A percentile compares a stretch with the other conserved stretches of the same genome.
Evolutionary conservation across 2,888 invertebrate genomes (phyloP).

Genomic region (Cordilura impudica): DNA sequence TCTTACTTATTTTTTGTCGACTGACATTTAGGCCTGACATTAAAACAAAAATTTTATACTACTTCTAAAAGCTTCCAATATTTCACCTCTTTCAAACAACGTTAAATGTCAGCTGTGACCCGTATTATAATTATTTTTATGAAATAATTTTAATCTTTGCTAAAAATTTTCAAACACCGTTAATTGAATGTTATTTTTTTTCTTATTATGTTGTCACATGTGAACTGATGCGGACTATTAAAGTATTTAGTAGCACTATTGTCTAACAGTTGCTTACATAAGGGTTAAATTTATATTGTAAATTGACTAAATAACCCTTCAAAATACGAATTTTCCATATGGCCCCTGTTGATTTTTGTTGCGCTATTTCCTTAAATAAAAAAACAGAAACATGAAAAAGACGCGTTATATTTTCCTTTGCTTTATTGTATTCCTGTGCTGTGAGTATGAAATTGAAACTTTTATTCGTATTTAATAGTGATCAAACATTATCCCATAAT

Average conservation of each 20-base stretch:
- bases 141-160: constrained; percentile 43
- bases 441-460: constrained; percentile 59
- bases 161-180: constrained; percentile 10
- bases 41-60: too few relatives aligned
- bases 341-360: constrained; percentile 47
- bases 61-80: too few relatives aligned
- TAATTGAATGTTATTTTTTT: constrained; percentile 8
- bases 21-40: too few relatives aligned
- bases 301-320: constrained; percentile 42
- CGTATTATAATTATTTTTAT: constrained; percentile 56
- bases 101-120: constrained; percentile 47
- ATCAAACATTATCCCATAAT: constrained; percentile 76
- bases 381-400: neutral
- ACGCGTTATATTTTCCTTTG: too few relatives aligned
- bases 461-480: constrained; percentile 55
- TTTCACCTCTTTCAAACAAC: neutral
- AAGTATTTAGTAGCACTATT: constrained; percentile 52
- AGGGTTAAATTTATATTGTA: constrained; percentile 41
- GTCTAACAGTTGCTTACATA: neutral
- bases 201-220: constrained; percentile 58
- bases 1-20: too few relatives aligned
- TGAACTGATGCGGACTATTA: constrained; percentile 49
- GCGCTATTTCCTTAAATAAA: constrained; percentile 3
- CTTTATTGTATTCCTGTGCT: constrained; percentile 45
- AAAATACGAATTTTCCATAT: constrained; percentile 15